Conservation (phyloP, 1,140 invertebrate species). For the Dinoponera quadriceps region DNA sequence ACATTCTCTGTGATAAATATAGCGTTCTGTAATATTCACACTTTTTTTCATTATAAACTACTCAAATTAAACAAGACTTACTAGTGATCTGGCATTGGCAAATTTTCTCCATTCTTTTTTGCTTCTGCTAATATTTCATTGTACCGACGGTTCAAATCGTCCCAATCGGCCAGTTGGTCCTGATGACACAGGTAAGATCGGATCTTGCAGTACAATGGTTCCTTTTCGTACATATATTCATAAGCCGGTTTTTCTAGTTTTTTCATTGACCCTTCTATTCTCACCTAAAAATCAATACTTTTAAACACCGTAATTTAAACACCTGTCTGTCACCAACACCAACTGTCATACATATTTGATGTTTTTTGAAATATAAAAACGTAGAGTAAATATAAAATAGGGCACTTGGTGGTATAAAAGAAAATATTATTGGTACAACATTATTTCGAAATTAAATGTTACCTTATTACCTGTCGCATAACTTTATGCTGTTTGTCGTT, state of each 20-base stretch:
- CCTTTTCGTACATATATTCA: conserved; percentile 81
- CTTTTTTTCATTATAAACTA: conserved; percentile 7
- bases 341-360: neutral
- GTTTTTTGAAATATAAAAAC: neutral
- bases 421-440: too few species aligned
- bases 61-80: conserved; percentile 70
- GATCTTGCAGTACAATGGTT: conserved; percentile 84
- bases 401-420: too few species aligned
- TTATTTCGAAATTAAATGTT: neutral
- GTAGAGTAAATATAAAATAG: too few species aligned
- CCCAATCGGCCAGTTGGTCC: conserved; percentile 82
- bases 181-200: conserved; percentile 83
- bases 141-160: conserved; percentile 80
- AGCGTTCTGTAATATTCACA: neutral
- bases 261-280: conserved; percentile 82
- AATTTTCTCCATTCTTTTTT: conserved; percentile 62
- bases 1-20: neutral
- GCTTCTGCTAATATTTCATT: conserved; percentile 78
- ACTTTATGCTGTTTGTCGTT: conserved; percentile 79
- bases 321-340: too few species aligned
- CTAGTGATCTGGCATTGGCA: conserved; percentile 84
- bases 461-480: conserved; percentile 83
- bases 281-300: conserved; percentile 76
- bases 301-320: conserved; percentile 4
- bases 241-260: conserved; percentile 75